Percentiles rank a stretch among this genome's conserved stretches.
phyloP scores from a whole-genome alignment of 1,140 invertebrate species.

The Drosophila triauraria region DNA sequence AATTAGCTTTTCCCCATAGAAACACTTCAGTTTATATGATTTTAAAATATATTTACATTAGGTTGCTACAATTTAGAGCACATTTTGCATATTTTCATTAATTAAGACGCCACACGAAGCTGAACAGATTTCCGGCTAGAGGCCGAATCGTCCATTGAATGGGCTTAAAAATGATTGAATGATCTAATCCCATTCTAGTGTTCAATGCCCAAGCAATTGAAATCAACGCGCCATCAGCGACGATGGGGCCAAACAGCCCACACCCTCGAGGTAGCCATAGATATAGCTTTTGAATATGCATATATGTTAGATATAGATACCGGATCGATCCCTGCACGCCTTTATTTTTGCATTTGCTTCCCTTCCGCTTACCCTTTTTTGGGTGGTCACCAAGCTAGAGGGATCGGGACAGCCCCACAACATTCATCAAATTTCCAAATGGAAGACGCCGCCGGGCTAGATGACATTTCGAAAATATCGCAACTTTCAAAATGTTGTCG shows the following conservation, averaged over 20 bases:
- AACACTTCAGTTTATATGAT: background rate
- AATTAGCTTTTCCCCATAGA: background rate
- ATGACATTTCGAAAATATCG: constrained; percentile 65
- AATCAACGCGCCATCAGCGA: constrained; percentile 77
- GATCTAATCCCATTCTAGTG: constrained; percentile 69
- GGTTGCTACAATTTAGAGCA: no score
- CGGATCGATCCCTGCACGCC: constrained; percentile 45
- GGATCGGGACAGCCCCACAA: constrained; percentile 45
- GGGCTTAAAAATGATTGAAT: constrained; percentile 40
- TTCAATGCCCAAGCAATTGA: constrained; percentile 80
- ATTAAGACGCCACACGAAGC: constrained; percentile 9
- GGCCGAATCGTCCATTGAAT: background rate
- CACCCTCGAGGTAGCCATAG: constrained; percentile 70
- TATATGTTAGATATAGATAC: constrained; percentile 21
- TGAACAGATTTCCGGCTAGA: constrained; percentile 10
- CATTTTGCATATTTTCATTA: constrained; percentile 13
- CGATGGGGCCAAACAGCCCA: constrained; percentile 74
- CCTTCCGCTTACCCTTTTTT: constrained; percentile 32
- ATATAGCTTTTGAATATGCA: constrained; percentile 5
- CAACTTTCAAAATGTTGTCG: constrained; percentile 72
- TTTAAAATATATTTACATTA: background rate
- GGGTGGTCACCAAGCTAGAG: constrained; percentile 50
- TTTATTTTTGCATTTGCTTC: constrained; percentile 28
- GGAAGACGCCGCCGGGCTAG: constrained; percentile 29
- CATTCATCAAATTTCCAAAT: constrained; percentile 81